Base-by-base conservation (phyloP, 2,888 invertebrate species). In the Pheosia tremula region DNA sequence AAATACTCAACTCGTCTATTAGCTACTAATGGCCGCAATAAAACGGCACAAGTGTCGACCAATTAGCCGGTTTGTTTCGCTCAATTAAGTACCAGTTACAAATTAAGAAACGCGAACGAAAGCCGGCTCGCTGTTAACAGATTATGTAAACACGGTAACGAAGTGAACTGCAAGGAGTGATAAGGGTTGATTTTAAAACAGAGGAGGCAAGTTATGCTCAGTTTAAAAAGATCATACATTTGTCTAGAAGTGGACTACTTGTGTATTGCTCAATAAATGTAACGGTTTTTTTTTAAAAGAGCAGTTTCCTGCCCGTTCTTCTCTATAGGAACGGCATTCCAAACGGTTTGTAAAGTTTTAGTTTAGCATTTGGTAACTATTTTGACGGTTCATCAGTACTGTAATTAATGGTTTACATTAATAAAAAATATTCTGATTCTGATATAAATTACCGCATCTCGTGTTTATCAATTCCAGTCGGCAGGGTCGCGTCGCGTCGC, bases 61-160 rank as follows among this genome's bases (percentile, higher is more conserved):
- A 78, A 81, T 80, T 74, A 76, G 66, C 59, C 58, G 67, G 70
- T 78, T 79, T 79, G 81, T 74, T 80, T 75, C 72, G 76, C 75
- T 74, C 82, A 87, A 88, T 89, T 87, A 87, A 86, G 82, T 80
- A 81, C 82, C 84, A 83, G 86, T 86, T 85, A 85, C 85, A 81
- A 89, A 89, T 88, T 87, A 88, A 88, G 87, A 85, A 87, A 87
- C 78, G 79, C 69, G 79, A 72, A 73, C 74, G 77, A 82, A 81
- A 82, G 79, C 78, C 72, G 76, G 77, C 78, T 80, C 75, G 75
- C 78, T 81, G 75, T 74, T 75, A 83, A 87, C 77, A 77, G 86
- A 83, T 85, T 83, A 83, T 83, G 88, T 84, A 89, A 89, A 88
- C 87, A 86, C 75, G 76, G 82, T 90, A 91, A 91, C 89, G 89